Conservation (phyloP, 2,888 invertebrate genomes). For the Mythimna loreyi region DNA sequence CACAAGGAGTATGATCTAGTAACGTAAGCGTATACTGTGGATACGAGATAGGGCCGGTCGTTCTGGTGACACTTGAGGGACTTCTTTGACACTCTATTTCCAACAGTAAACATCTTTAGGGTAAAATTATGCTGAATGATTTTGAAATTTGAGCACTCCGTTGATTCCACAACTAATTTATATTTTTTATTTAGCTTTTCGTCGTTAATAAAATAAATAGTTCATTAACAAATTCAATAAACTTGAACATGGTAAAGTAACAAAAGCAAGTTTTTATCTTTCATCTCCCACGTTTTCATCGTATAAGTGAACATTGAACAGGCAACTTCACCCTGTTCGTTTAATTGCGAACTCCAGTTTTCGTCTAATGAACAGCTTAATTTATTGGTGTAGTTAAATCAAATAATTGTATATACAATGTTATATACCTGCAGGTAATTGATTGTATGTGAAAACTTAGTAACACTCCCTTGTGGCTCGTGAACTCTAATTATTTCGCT, state of each 20-base stretch:
- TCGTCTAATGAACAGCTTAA: slow-evolving; percentile 58
- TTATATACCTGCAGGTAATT: slow-evolving; percentile 49
- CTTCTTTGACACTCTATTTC: too few relatives aligned
- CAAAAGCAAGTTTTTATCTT: slow-evolving; percentile 38
- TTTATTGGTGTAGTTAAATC: slow-evolving; percentile 64
- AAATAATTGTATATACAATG: slow-evolving; percentile 53
- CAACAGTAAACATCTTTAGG: too few relatives aligned
- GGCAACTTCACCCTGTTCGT: slow-evolving; percentile 36
- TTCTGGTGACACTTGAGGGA: too few relatives aligned
- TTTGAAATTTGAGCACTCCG: neutral
- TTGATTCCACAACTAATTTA: neutral
- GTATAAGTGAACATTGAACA: slow-evolving; percentile 27
- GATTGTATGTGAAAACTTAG: slow-evolving; percentile 39
- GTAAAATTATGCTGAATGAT: too few relatives aligned
- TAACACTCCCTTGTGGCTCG: slow-evolving; percentile 15
- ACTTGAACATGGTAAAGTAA: slow-evolving; percentile 8
- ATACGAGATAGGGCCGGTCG: too few relatives aligned
- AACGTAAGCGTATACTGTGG: too few relatives aligned
- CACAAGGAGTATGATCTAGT: too few relatives aligned
- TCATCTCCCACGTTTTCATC: slow-evolving; percentile 38
- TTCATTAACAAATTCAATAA: slow-evolving; percentile 16
- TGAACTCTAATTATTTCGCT: slow-evolving; percentile 23
- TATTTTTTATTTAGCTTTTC: neutral
- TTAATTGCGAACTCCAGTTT: slow-evolving; percentile 55
- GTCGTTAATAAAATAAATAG: neutral